Evolutionary conservation across 2,113 vertebrate species (phyloP), one percentile per base, ranked within the genome.

Genomic region (Percina caprodes): DNA sequence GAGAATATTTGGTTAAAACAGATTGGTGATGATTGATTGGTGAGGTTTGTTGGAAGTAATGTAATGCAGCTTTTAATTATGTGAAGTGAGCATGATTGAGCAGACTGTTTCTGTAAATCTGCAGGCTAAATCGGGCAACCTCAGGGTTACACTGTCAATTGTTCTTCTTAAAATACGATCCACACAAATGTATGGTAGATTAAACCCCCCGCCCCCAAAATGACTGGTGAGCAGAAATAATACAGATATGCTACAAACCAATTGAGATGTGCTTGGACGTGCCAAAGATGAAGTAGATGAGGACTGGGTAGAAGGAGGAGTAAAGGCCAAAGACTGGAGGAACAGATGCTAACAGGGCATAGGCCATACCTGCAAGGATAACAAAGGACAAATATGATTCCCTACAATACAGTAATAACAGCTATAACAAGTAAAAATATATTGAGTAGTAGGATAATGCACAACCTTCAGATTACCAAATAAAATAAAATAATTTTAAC

Each of bases 211-310:
- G 14, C 2, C 55, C 6, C 76, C 86, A 0, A 59, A 46, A 66
- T 56, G 5, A 67, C 24, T 60, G 0, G 16, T 54, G 9, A 23
- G 46, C 46, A 70, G 39, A 72, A 39, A 10, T 69, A 6, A n/a
- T 35, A 3, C 59, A 70, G 96, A 97, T 30, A 30, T 30, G 30
- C 3, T 67, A 77, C 97, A 95, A 75, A 99, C 98, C 98, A 26
- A 99, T 79, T 0, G 98, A 99, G 91, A 98, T 99, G 92, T 99
- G 98, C 60, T 95, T 95, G 24, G 98, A 99, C 0, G 97, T 99
- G 19, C 98, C 98, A 0, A 99, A 99, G 83, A 99, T 93, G 92
- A 97, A 97, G 92, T 99, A 99, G 87, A 99, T 23, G 61, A 99
- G 95, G 66, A 98, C 95, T 0, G 98, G 98, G 80, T 97, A 99